phyloP scores from a whole-genome alignment of 1,140 invertebrate genomes.

The Eumeta japonica region DNA sequence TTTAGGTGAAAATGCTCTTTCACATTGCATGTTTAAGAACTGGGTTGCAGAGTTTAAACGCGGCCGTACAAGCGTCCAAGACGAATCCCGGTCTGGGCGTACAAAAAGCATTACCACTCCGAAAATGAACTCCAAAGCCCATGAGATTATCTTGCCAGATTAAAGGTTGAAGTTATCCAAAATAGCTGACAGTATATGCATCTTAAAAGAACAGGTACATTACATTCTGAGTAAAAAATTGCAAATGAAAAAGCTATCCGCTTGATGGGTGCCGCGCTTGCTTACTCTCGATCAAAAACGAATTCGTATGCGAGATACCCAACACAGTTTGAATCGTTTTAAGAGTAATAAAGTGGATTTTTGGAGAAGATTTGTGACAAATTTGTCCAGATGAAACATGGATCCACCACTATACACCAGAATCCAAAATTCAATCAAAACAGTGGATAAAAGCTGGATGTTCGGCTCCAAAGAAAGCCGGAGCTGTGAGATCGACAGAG shows the following conservation, averaged over 20 bases:
- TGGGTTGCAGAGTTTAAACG: too few relatives aligned
- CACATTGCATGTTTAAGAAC: too few relatives aligned
- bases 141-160: constrained; percentile 21
- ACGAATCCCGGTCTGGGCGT: too few relatives aligned
- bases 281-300: too few relatives aligned
- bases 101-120: constrained; percentile 3
- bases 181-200: too few relatives aligned
- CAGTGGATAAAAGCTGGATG: constrained; percentile 5
- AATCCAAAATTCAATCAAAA: constrained; percentile 9
- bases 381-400: constrained; percentile 10
- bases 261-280: too few relatives aligned
- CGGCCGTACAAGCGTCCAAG: too few relatives aligned
- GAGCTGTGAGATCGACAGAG: constrained; percentile 2
- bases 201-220: too few relatives aligned
- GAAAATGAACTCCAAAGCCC: constrained; percentile 13
- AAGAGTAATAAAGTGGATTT: constrained; percentile 7
- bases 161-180: constrained; percentile 14
- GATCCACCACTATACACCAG: too few relatives aligned
- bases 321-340: too few relatives aligned
- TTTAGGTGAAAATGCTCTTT: too few relatives aligned
- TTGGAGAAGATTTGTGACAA: too few relatives aligned
- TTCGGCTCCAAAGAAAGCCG: constrained; percentile 7
- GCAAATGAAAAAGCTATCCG: constrained; percentile 14
- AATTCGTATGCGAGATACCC: constrained; percentile 22
- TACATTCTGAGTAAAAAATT: constrained; percentile 12